Evolutionary conservation across 2,113 vertebrate species (phyloP).

Genomic region (Cacatua alba): DNA sequence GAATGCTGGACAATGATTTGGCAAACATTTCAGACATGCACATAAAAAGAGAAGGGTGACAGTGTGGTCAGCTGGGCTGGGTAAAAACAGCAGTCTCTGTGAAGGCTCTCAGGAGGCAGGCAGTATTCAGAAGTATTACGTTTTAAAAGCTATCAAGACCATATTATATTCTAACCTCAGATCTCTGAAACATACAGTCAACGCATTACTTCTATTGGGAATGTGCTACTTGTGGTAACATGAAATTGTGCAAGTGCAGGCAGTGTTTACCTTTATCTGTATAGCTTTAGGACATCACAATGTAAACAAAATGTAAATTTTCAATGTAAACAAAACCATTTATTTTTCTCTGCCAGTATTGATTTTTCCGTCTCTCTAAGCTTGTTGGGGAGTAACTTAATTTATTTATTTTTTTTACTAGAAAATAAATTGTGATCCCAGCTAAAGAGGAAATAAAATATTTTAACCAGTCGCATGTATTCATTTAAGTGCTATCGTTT

Average conservation of each 20-base stretch:
- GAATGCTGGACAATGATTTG: neutral
- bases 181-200: neutral
- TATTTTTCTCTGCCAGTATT: neutral
- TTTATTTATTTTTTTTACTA: neutral
- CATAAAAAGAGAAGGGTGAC: neutral
- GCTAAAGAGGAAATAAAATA: neutral
- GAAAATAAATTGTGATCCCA: neutral
- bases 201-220: neutral
- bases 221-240: neutral
- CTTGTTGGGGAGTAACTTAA: neutral
- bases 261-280: neutral
- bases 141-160: constrained; percentile 1
- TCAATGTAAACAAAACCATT: neutral
- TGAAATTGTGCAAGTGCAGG: neutral
- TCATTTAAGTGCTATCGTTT: neutral
- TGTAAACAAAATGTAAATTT: neutral
- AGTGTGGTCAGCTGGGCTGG: neutral
- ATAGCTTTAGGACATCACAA: neutral
- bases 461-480: neutral
- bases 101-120: neutral
- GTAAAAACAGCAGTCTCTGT: neutral
- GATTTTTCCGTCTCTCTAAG: neutral
- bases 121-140: neutral
- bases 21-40: neutral
- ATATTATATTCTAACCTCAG: neutral